phyloP scores from a whole-genome alignment of 2,797 vertebrate species.

The Aselliscus stoliczkanus region DNA sequence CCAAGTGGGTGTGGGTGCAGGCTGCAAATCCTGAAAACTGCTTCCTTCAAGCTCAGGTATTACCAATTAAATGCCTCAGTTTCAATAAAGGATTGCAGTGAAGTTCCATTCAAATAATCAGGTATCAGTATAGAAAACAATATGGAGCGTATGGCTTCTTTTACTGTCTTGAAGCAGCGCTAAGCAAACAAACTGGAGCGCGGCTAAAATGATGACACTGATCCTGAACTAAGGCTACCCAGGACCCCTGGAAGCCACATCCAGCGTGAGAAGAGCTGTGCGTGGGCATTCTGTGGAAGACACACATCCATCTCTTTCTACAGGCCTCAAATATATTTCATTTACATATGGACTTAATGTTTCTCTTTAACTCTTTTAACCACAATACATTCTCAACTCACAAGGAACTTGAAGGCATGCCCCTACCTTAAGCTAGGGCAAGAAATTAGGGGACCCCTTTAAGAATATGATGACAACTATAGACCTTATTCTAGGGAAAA shows the following conservation, averaged over 20 bases:
- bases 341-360: accelerated
- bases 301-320: too few relatives aligned
- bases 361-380: not conserved
- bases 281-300: not conserved
- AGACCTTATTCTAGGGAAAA: not conserved
- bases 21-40: not conserved
- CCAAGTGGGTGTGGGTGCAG: not conserved
- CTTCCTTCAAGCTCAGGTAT: not conserved
- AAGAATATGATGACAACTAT: not conserved
- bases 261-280: accelerated
- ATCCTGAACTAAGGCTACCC: not conserved
- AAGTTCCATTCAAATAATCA: not conserved
- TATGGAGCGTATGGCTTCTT: accelerated
- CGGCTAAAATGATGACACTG: not conserved
- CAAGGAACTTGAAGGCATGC: not conserved
- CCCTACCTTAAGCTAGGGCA: not conserved
- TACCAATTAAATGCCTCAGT: not conserved
- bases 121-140: not conserved
- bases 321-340: accelerated
- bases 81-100: not conserved
- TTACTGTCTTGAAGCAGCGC: not conserved
- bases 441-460: not conserved
- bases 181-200: not conserved
- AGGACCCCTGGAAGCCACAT: not conserved
- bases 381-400: not conserved